Conservation (phyloP, 2,113 vertebrate genomes). For the Caloenas nicobarica region DNA sequence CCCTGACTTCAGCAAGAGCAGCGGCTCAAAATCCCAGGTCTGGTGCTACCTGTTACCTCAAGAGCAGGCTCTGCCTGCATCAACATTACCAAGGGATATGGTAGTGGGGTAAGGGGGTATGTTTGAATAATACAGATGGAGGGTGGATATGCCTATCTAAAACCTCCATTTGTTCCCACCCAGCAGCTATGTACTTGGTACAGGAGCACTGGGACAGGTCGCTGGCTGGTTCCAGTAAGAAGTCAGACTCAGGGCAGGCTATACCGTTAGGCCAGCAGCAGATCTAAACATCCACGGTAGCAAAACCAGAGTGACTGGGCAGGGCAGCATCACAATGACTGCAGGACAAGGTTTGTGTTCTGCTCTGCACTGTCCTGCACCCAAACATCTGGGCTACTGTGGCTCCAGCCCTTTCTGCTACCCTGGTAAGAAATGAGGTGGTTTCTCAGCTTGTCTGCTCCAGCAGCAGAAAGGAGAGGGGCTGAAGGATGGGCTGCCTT, state of each 20-base stretch:
- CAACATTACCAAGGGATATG: accelerated
- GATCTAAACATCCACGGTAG: accelerated
- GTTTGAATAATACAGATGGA: neutral
- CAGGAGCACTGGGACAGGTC: neutral
- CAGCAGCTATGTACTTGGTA: neutral
- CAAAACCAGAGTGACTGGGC: neutral
- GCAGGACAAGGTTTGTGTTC: neutral
- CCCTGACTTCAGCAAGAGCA: neutral
- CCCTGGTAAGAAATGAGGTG: accelerated
- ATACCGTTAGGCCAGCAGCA: neutral
- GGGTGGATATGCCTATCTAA: neutral
- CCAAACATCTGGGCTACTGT: neutral
- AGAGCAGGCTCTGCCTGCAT: neutral
- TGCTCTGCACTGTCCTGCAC: neutral
- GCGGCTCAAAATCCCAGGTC: neutral
- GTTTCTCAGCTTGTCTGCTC: neutral
- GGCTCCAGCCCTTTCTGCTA: neutral
- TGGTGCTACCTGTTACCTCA: neutral
- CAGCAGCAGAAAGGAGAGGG: neutral
- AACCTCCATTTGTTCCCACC: neutral
- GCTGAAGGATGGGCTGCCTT: neutral
- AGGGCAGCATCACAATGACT: neutral
- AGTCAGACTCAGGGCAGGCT: neutral
- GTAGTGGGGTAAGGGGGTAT: accelerated
- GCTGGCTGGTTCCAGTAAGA: neutral